These are phyloP conservation scores for Amiota minor DNA, from an alignment of 2,888 invertebrate genomes.

Conservation along the genomic window DNA sequence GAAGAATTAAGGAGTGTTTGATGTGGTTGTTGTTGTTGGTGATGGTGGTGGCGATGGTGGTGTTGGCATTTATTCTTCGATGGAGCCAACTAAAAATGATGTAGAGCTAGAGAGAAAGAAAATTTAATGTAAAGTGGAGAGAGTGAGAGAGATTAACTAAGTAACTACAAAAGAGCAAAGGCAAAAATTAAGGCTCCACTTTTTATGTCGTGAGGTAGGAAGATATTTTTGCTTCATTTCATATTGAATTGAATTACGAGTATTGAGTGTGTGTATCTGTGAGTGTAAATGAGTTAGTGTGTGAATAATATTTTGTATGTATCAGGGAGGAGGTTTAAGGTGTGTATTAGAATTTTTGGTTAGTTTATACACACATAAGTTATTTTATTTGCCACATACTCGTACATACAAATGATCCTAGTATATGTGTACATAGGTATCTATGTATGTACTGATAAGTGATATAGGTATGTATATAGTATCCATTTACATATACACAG, in stretches of 20 bases:
- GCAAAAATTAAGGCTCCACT: slow-evolving; percentile 58
- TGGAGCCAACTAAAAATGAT: too few species aligned
- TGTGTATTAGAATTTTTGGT: too few species aligned
- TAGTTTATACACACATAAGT: slow-evolving; percentile 28
- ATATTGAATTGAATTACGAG: neutral
- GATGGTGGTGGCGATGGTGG: slow-evolving; percentile 52
- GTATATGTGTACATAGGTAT: neutral
- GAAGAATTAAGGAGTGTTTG: slow-evolving; percentile 53
- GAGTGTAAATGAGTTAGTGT: too few species aligned
- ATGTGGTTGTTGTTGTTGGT: slow-evolving; percentile 61
- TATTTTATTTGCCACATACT: too few species aligned
- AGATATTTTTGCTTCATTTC: slow-evolving; percentile 35
- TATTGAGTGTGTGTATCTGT: neutral
- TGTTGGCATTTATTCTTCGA: neutral
- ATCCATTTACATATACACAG: neutral
- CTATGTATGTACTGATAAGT: neutral
- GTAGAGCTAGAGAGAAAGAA: too few species aligned
- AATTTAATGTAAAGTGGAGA: too few species aligned
- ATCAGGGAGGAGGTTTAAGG: too few species aligned
- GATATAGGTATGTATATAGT: neutral
- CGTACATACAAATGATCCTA: neutral
- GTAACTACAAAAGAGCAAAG: slow-evolving; percentile 10
- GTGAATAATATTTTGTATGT: too few species aligned
- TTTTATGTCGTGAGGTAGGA: slow-evolving; percentile 64
- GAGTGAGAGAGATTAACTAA: neutral